Percentiles rank a stretch among this genome's conserved stretches.
phyloP scores from a whole-genome alignment of 2,113 vertebrate species.

The Colossoma macropomum region DNA sequence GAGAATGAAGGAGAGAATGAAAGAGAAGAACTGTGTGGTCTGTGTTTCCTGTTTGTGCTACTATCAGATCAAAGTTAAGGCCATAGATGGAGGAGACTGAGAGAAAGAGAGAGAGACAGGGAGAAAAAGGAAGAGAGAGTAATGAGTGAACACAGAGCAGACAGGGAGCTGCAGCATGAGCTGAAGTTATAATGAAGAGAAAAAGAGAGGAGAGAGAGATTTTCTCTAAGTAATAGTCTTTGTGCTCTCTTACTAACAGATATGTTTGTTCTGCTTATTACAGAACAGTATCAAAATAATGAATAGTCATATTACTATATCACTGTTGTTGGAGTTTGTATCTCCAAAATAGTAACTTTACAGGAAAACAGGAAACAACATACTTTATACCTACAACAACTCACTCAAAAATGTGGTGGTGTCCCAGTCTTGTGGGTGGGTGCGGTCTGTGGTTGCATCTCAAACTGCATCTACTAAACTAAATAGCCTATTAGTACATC shows the following conservation, averaged over 20 bases:
- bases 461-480: too few relatives aligned
- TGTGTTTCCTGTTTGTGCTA: constrained; percentile 48
- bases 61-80: constrained; percentile 55
- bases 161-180: background rate
- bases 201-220: background rate
- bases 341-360: too few relatives aligned
- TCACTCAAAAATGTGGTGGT: too few relatives aligned
- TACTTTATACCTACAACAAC: too few relatives aligned
- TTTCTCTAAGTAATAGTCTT: constrained; percentile 56
- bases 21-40: constrained; percentile 48
- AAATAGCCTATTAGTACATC: too few relatives aligned
- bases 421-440: too few relatives aligned
- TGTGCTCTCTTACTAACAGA: constrained; percentile 51
- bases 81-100: constrained; percentile 36
- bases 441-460: too few relatives aligned
- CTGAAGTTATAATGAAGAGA: constrained; percentile 8
- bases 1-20: constrained; percentile 24
- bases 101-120: constrained; percentile 36
- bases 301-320: background rate
- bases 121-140: constrained; percentile 30
- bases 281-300: constrained; percentile 46
- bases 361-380: too few relatives aligned
- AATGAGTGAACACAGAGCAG: constrained; percentile 4
- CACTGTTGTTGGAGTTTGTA: too few relatives aligned
- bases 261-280: constrained; percentile 62